Base-by-base conservation (phyloP, 2,888 invertebrate genomes). In the Pollenia labialis region DNA sequence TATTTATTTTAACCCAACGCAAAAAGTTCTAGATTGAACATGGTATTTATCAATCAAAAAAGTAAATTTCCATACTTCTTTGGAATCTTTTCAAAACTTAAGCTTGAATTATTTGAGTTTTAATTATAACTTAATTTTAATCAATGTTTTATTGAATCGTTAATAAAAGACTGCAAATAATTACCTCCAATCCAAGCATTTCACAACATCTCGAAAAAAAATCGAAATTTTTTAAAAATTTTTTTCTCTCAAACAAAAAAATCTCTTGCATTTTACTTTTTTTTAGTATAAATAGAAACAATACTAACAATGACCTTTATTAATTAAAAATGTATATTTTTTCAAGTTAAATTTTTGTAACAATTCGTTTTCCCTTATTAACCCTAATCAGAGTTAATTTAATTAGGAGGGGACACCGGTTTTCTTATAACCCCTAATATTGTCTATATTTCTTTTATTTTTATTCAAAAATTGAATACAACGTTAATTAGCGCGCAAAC, bases 401-500 rank as follows among this genome's bases (percentile, higher is more conserved):
- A 52, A 80, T 69, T 40, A 64, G 48, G 40, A 50, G 40, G 44
- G 56, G 9, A 23, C 81, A 11, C 10, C 42, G 18, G 7, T 32
- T 52, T 66, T 64, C 8, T 4, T 50, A 23, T 14, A 32, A 32
- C 4, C 32, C 6, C 32, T 32, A 32, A 32, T 32, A 32, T 32
- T 32, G 4, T 32, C 32, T 32, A 32, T 6, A 1, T 32, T 32
- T 32, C 32, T 32, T 6, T 32, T 32, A 6, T 32, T 32, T 32
- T 32, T 32, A 6, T 32, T 32, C 32, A 32, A 32, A 32, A 62
- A 80, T 2, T 23, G 23, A 23, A 23, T 80, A 80, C 80, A 10
- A 48, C 16, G 18, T 66, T 85, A 81, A 82, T 85, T 82, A 85
- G 68, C 68, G 62, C 77, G 62, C 23, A 81, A 85, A 81, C 77